Conservation (phyloP, 2,888 invertebrate genomes). For the Pammene fasciana region DNA sequence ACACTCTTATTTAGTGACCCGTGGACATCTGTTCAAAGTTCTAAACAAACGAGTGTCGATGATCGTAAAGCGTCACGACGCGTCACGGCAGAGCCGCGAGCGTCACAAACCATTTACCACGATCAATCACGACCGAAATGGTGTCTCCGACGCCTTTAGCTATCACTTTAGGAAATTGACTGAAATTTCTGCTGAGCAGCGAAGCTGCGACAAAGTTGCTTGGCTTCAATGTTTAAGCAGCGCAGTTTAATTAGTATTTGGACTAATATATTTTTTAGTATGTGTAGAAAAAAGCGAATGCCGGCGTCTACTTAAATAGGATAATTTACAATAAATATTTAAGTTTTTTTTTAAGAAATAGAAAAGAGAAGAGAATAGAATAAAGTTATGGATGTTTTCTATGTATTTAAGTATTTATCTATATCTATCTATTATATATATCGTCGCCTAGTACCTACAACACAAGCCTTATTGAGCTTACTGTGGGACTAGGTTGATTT, state of each 20-base stretch:
- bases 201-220: conserved; percentile 44
- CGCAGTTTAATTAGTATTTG: background rate
- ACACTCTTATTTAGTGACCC: conserved; percentile 6
- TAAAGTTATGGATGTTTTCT: no score
- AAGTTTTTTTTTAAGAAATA: no score
- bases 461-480: no score
- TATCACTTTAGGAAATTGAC: conserved; percentile 69
- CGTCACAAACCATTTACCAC: conserved; percentile 71
- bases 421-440: no score
- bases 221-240: conserved; percentile 1
- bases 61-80: conserved; percentile 68
- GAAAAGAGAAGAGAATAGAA: no score
- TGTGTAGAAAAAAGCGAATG: no score
- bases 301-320: no score
- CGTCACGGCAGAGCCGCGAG: conserved; percentile 54
- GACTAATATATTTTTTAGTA: no score
- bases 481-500: no score
- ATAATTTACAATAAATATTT: no score
- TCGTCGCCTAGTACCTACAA: no score
- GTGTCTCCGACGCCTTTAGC: conserved; percentile 57
- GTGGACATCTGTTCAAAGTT: conserved; percentile 20
- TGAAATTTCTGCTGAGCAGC: conserved; percentile 61
- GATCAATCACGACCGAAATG: conserved; percentile 68
- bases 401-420: no score
- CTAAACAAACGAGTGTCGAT: conserved; percentile 32